These are phyloP conservation scores for Penelope pileata DNA, from an alignment of 2,113 vertebrate genomes.

Conservation along the genomic window DNA sequence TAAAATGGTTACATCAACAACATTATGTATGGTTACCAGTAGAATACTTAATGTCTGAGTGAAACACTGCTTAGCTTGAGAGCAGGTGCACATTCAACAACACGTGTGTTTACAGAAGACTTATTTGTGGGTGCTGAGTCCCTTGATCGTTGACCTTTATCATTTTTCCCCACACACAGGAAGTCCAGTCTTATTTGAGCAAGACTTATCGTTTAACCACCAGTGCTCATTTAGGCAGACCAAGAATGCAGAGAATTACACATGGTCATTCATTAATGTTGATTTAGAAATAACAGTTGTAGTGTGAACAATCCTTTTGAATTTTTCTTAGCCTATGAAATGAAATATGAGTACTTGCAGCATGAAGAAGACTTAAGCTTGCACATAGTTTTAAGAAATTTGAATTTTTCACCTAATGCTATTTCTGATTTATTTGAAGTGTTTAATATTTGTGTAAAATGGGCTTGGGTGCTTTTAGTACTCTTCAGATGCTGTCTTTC, in stretches of 20 bases:
- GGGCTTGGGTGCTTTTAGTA: neutral
- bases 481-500: neutral
- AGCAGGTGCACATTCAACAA: neutral
- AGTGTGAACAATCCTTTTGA: neutral
- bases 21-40: rapidly evolving
- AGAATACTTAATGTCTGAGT: neutral
- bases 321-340: neutral
- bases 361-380: neutral
- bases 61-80: neutral
- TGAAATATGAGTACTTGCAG: neutral
- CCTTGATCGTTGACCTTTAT: conserved; percentile 57
- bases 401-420: neutral
- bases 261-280: neutral
- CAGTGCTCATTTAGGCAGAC: neutral
- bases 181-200: conserved; percentile 16
- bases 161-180: neutral
- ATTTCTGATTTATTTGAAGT: neutral
- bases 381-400: neutral
- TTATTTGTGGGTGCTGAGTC: neutral
- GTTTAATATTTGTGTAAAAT: neutral
- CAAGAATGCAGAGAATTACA: neutral
- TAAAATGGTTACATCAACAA: neutral
- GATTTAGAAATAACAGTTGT: neutral
- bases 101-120: neutral
- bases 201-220: neutral